These are phyloP conservation scores for Tiliacea aurago DNA, from an alignment of 2,888 invertebrate genomes.

Conservation along the genomic window DNA sequence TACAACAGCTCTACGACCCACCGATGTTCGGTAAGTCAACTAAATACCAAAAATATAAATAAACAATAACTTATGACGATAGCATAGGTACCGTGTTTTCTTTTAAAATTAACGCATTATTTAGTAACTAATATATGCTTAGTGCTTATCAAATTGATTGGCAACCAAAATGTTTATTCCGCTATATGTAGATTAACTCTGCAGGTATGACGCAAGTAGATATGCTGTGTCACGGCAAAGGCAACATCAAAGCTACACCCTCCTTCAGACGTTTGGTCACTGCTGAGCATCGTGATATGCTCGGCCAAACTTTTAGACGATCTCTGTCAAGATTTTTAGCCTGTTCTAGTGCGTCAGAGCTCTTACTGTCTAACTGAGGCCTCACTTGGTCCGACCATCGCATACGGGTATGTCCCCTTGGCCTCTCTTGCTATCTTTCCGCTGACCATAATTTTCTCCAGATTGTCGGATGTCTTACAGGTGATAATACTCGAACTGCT, in stretches of 20 bases:
- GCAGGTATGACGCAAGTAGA: too few relatives aligned
- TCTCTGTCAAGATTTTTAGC: neutral
- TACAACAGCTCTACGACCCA: neutral
- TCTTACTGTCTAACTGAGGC: neutral
- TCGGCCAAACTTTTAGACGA: neutral
- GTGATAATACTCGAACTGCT: neutral
- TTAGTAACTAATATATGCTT: neutral
- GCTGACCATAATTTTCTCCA: neutral
- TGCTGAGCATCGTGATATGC: neutral
- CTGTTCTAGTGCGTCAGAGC: neutral
- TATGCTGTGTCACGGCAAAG: too few relatives aligned
- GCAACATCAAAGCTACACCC: neutral
- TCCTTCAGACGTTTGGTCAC: neutral
- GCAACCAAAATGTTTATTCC: constrained; percentile 8
- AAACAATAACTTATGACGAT: neutral
- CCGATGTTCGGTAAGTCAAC: neutral
- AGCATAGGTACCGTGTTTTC: neutral
- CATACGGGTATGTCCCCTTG: neutral
- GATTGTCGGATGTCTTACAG: neutral
- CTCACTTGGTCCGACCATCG: neutral
- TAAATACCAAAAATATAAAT: neutral
- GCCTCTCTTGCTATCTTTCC: neutral
- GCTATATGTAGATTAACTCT: too few relatives aligned
- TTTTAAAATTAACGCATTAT: neutral
- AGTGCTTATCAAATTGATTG: constrained; percentile 6